Conservation (phyloP, 2,797 vertebrate genomes). For the Mormyrus proboscirostris region DNA sequence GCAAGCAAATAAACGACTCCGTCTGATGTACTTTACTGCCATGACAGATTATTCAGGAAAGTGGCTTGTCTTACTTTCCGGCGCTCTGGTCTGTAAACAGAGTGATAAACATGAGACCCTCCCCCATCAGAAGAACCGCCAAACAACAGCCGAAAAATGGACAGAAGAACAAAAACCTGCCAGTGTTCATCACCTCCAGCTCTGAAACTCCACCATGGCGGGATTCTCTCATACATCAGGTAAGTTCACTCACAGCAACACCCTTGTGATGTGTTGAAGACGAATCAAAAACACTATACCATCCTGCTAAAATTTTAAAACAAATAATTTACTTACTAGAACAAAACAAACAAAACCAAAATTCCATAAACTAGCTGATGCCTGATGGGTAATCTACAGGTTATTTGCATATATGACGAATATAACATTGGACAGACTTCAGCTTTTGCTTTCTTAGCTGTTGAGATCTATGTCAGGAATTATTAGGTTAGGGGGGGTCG, state of each 20-base stretch:
- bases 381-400: neutral
- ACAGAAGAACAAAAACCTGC: neutral
- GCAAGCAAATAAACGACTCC: neutral
- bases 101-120: neutral
- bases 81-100: neutral
- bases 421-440: neutral
- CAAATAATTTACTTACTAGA: neutral
- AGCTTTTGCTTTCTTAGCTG: neutral
- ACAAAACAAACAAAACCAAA: neutral
- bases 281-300: neutral
- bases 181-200: neutral
- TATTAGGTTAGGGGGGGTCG: neutral
- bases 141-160: neutral
- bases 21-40: neutral
- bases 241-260: slow-evolving; percentile 7
- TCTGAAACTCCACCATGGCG: neutral
- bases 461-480: neutral
- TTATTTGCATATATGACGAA: neutral
- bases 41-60: neutral
- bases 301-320: neutral
- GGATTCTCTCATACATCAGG: neutral
- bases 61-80: neutral
- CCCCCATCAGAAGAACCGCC: neutral
- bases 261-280: neutral
- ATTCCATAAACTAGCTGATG: neutral